Conservation (phyloP, 2,888 invertebrate genomes). For the Acronicta leporina region DNA sequence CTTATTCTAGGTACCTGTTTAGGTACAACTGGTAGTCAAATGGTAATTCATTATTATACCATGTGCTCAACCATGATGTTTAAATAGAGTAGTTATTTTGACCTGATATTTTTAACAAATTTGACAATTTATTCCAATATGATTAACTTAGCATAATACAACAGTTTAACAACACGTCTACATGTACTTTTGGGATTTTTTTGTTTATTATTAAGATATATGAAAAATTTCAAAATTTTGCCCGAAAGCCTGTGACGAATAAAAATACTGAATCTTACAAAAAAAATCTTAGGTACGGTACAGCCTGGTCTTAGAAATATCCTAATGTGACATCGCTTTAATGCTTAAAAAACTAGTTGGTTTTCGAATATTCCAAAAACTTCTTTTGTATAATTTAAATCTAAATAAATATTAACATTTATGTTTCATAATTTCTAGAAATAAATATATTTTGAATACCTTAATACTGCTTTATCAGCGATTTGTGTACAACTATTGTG, state of each 20-base stretch:
- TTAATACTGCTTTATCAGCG: conserved; percentile 51
- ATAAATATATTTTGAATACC: conserved; percentile 42
- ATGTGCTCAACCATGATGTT: no score
- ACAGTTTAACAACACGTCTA: conserved; percentile 4
- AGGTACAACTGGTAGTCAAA: no score
- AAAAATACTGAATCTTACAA: conserved; percentile 14
- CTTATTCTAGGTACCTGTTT: background rate
- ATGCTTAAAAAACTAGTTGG: conserved; percentile 15
- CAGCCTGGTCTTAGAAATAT: conserved; percentile 7
- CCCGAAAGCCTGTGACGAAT: background rate
- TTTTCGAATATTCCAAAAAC: conserved; percentile 20
- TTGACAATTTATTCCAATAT: no score
- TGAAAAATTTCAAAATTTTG: background rate
- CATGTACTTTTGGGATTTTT: background rate
- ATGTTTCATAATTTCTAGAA: conserved; percentile 38
- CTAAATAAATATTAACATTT: conserved; percentile 50
- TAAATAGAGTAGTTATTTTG: conserved; percentile 33
- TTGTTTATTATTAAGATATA: background rate
- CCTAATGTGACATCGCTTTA: conserved; percentile 8
- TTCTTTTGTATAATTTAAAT: conserved; percentile 36
- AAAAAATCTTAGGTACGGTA: background rate
- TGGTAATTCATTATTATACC: no score
- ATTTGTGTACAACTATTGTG: conserved; percentile 36
- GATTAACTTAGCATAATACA: background rate
- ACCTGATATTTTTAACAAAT: background rate